phyloP scores from a whole-genome alignment of 2,797 vertebrate genomes.

The Poecilia wingei region DNA sequence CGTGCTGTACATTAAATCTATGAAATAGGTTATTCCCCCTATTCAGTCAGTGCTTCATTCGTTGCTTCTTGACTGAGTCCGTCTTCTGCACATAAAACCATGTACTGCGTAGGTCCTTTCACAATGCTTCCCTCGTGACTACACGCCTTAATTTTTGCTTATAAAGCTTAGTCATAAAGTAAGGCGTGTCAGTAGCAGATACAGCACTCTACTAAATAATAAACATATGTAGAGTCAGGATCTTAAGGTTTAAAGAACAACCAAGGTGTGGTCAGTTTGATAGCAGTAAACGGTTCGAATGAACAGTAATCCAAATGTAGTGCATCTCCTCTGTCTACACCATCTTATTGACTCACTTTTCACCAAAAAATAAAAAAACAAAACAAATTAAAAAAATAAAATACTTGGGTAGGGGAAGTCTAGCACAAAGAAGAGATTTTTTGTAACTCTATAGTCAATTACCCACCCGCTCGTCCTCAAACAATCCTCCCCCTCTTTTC shows the following conservation, averaged over 20 bases:
- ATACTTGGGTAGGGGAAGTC: constrained; percentile 30
- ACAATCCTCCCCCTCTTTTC: constrained; percentile 45
- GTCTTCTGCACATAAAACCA: constrained; percentile 43
- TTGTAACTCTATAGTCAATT: constrained; percentile 46
- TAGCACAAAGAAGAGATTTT: constrained; percentile 43
- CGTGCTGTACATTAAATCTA: constrained; percentile 22
- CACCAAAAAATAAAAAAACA: constrained; percentile 36
- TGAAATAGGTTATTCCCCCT: constrained; percentile 29
- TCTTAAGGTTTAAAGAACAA: constrained; percentile 17
- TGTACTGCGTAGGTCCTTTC: constrained; percentile 55
- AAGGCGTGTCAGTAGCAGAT: constrained; percentile 72
- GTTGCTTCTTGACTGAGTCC: constrained; percentile 19
- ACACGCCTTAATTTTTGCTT: constrained; percentile 75
- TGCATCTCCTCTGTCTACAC: constrained; percentile 4
- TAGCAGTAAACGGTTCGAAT: constrained; percentile 26
- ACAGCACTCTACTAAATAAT: constrained; percentile 68
- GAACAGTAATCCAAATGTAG: constrained; percentile 18
- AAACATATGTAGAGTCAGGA: constrained; percentile 63
- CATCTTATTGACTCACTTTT: constrained; percentile 46
- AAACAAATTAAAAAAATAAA: constrained; percentile 58
- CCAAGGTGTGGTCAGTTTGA: constrained; percentile 53
- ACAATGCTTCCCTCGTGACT: constrained; percentile 69
- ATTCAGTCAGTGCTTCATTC: constrained; percentile 37
- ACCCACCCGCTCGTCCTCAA: constrained; percentile 48
- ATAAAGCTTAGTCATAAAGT: constrained; percentile 81